Conservation (phyloP, 2,888 invertebrate genomes). For the Tachina grossa region DNA sequence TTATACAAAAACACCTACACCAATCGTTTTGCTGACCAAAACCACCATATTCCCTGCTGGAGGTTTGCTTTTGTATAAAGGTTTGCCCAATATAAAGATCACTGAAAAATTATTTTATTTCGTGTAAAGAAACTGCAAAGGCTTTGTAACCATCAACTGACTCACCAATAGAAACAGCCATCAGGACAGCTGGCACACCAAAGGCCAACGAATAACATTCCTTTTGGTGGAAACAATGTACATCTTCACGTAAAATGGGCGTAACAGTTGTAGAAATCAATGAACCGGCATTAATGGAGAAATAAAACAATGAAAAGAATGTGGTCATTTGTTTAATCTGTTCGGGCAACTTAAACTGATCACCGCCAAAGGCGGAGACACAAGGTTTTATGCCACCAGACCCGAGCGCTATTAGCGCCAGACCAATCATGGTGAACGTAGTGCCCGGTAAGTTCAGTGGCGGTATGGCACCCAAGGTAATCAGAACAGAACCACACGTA, state of each 20-base stretch:
- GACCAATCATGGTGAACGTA: constrained; percentile 86
- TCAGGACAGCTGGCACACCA: constrained; percentile 89
- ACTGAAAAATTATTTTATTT: constrained; percentile 83
- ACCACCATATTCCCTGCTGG: constrained; percentile 88
- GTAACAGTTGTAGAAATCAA: constrained; percentile 89
- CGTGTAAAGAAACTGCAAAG: not conserved
- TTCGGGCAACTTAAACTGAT: constrained; percentile 87
- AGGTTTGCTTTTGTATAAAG: constrained; percentile 86
- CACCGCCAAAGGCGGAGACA: constrained; percentile 91
- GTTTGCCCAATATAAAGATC: constrained; percentile 88
- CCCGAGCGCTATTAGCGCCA: constrained; percentile 88
- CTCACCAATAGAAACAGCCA: constrained; percentile 88
- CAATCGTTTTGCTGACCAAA: constrained; percentile 86
- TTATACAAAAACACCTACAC: constrained; percentile 83
- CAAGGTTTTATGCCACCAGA: constrained; percentile 94
- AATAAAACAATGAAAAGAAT: constrained; percentile 91
- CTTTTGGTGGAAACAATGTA: constrained; percentile 86
- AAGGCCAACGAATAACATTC: constrained; percentile 89
- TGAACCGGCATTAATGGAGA: constrained; percentile 87
- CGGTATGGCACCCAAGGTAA: constrained; percentile 86
- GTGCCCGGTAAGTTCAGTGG: constrained; percentile 83
- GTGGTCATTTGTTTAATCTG: constrained; percentile 86
- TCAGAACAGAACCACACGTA: constrained; percentile 86
- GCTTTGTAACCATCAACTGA: not conserved
- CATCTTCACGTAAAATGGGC: constrained; percentile 88